Conservation (phyloP, 2,888 invertebrate genomes). For the Drosophila putrida region DNA sequence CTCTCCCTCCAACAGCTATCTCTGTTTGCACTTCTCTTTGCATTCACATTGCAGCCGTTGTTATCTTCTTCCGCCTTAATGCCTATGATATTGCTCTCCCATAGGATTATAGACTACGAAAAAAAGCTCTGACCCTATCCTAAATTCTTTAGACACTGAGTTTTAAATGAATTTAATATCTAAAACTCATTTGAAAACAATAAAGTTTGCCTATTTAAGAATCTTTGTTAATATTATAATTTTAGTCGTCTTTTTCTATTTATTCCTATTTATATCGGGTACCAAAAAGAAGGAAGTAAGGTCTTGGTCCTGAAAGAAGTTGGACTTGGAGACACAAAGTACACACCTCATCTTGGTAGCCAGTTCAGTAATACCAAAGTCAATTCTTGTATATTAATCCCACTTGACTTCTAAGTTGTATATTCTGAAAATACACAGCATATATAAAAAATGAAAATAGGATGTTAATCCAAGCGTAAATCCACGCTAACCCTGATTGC, state of each 20-base stretch:
- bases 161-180: no score
- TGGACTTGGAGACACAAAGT: no score
- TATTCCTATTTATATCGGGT: no score
- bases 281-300: no score
- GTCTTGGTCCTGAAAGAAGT: no score
- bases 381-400: slow-evolving; percentile 1
- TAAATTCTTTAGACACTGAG: no score
- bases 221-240: no score
- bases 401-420: slow-evolving; percentile 38
- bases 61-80: slow-evolving; percentile 23
- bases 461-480: slow-evolving; percentile 52
- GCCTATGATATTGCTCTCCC: slow-evolving; percentile 28
- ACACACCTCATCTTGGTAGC: background rate
- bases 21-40: slow-evolving; percentile 33
- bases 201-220: no score
- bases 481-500: slow-evolving; percentile 55
- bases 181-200: no score
- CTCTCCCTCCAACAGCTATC: background rate
- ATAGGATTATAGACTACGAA: slow-evolving; percentile 16
- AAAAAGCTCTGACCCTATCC: background rate
- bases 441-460: slow-evolving; percentile 21
- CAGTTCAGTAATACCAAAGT: slow-evolving; percentile 6
- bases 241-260: no score
- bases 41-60: background rate
- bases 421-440: slow-evolving; percentile 20